These are phyloP conservation scores for Pocillopora meandrina DNA, from an alignment of 92 coral and sea anemone genomes.

Conservation along the genomic window DNA sequence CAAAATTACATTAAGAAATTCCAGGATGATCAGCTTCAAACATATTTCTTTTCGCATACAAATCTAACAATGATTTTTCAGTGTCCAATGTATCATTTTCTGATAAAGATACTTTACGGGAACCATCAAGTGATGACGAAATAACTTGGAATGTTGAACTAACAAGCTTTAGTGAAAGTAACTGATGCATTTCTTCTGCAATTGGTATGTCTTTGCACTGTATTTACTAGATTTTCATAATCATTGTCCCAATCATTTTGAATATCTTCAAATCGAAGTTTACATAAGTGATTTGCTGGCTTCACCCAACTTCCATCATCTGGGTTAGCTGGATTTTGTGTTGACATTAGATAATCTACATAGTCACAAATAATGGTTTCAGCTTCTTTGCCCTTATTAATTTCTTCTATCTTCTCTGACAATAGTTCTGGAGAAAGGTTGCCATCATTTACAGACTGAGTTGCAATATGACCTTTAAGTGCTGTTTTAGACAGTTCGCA, in stretches of 20 bases:
- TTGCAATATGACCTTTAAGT: conserved; percentile 48
- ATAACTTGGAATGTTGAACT: conserved; percentile 60
- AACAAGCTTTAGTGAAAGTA: conserved; percentile 39
- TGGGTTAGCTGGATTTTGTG: conserved; percentile 35
- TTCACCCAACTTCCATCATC: conserved; percentile 36
- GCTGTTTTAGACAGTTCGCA: conserved; percentile 64
- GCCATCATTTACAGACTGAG: conserved; percentile 15
- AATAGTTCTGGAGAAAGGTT: conserved; percentile 1
- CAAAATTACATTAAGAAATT: conserved; percentile 45
- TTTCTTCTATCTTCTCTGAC: conserved; percentile 34
- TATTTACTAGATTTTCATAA: conserved; percentile 51
- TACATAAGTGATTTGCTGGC: conserved; percentile 45
- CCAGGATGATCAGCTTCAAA: conserved; percentile 48
- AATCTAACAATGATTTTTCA: conserved; percentile 54
- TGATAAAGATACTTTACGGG: conserved; percentile 46
- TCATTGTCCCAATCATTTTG: conserved; percentile 53
- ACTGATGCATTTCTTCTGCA: conserved; percentile 67
- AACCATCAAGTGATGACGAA: conserved; percentile 65
- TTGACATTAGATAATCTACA: conserved; percentile 49
- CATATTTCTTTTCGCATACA: conserved; percentile 45
- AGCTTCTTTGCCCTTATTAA: conserved; percentile 53
- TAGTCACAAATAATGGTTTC: conserved; percentile 44
- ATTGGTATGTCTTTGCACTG: not conserved
- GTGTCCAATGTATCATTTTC: conserved; percentile 41
- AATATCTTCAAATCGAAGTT: conserved; percentile 28